A percentile compares a stretch with the other conserved stretches of the same genome.
Evolutionary conservation across 2,797 vertebrate species (phyloP).

Genomic region (Sparus aurata): DNA sequence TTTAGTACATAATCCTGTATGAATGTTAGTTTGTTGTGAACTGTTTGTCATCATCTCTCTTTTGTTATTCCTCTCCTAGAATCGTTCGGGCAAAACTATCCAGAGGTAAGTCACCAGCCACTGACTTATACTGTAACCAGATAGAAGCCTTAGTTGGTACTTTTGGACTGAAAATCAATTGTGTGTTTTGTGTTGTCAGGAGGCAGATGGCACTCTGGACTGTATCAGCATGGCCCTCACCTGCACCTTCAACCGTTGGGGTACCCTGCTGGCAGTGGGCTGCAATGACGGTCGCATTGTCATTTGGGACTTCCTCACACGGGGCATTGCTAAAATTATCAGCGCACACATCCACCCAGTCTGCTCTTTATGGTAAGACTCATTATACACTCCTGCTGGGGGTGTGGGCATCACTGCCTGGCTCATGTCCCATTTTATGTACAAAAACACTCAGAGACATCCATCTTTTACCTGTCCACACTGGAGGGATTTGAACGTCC

Average conservation of each 20-base stretch:
- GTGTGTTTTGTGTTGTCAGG: conserved; percentile 78
- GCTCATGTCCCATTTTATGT: background rate
- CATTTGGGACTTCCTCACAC: conserved; percentile 98
- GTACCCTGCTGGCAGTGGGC: conserved; percentile 96
- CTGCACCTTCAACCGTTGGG: conserved; percentile 99
- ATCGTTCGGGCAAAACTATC: conserved; percentile 98
- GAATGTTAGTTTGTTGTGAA: background rate
- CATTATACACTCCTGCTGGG: background rate
- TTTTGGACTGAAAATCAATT: background rate
- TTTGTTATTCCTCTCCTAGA: conserved; percentile 84
- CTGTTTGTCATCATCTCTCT: conserved; percentile 27
- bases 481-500: background rate
- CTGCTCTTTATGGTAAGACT: conserved; percentile 93
- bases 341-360: conserved; percentile 98
- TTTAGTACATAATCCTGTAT: background rate
- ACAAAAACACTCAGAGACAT: background rate
- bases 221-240: conserved; percentile 99
- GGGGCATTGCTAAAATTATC: conserved; percentile 98
- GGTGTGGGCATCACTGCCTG: background rate
- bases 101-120: conserved; percentile 87
- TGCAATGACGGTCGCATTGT: conserved; percentile 98
- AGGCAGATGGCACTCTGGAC: conserved; percentile 98
- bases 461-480: background rate
- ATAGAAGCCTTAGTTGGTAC: background rate
- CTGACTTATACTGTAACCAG: background rate